Base-by-base conservation (phyloP, 2,113 vertebrate species). In the Alosa alosa region DNA sequence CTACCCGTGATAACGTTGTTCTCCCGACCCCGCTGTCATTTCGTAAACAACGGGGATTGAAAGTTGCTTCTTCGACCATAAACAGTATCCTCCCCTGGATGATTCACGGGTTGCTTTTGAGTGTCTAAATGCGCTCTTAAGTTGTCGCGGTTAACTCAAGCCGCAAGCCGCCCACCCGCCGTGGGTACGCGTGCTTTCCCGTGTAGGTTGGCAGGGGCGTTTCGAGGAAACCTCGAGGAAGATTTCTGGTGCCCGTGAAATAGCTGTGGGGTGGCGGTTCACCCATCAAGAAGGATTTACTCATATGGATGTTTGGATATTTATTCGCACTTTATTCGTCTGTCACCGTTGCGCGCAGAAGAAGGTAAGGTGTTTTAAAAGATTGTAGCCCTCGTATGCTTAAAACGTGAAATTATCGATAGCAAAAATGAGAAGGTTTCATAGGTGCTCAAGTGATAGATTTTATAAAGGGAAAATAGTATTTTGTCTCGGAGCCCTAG, bases 231-330 rank as follows among this genome's bases (percentile, higher is more conserved):
- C n/a, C 25, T 81, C 50, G 46, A 83, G 44, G 64, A 78, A 50
- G 81, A 83, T 84, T 84, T 72, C 64, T 72, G 64, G 64, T 31
- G 64, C 25, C 9, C 13, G 64, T 64, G 22, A 64, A 64, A 64
- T n/a, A 64, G 22, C 60, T 50, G 4, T 45, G 17, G 85, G 86
- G 85, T 89, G 88, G 88, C 64, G 49, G 64, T 86, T 88, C 75
- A 84, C 78, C 84, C 15, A 83, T 89, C 78, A 86, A 90, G 78
- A 99, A 98, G 97, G 97, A 98, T 97, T 95, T 96, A 92, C 87
- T 94, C 90, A 47, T 92, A 83, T 95, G 96, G 90, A 88, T 96
- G 81, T 96, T 95, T 96, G 95, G 96, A 96, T 96, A 96, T 94
- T 92, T 98, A 89, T 89, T 95, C 86, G 91, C 96, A 85, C 91